Evolutionary conservation across 2,113 vertebrate genomes (phyloP), one percentile per base, ranked within the genome.

Genomic region (Notothenia rossii): DNA sequence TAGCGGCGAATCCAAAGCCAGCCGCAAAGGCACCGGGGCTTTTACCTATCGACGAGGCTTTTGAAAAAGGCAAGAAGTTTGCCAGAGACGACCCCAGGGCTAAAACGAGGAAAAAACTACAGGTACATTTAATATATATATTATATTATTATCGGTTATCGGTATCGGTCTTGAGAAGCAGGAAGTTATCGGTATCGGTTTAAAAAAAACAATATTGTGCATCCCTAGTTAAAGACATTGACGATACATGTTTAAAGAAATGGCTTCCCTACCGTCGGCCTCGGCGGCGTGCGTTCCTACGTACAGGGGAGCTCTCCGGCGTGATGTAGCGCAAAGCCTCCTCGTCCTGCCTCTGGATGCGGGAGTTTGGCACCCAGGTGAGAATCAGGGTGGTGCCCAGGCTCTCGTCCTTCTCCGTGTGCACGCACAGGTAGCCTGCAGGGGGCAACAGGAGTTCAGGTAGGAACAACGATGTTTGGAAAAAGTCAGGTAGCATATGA

Each of bases 341-440:
- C 61, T 99, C 98, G 0, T 99, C 98, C 93, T 99, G 98, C 84
- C 95, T 91, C 95, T 98, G 97, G 91, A 99, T 99, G 53, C 97
- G 97, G 0, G 96, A 94, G 90, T 99, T 99, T 10, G 98, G 98
- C 88, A 99, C 97, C 98, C 98, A 99, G 9, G 98, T 97, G 29
- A 99, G 94, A 85, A 98, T 97, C 63, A 99, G 96, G 0, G 98
- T 99, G 84, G 95, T 93, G 0, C 97, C 98, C 40, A 99, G 90
- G 0, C 96, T 94, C 91, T 99, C 98, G 1, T 99, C 98, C 72
- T 98, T 99, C 96, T 99, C 98, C 96, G 94, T 91, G 90, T 98
- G 98, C 82, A 99, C 89, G 76, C 98, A 99, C 86, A 99, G 71
- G 45, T 99, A 99, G 68, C 98, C 98, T 99, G 90, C 55, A 0